Evolutionary conservation across 23 tunicate genomes (phyloP).

Genomic region (Oikopleura albicans): DNA sequence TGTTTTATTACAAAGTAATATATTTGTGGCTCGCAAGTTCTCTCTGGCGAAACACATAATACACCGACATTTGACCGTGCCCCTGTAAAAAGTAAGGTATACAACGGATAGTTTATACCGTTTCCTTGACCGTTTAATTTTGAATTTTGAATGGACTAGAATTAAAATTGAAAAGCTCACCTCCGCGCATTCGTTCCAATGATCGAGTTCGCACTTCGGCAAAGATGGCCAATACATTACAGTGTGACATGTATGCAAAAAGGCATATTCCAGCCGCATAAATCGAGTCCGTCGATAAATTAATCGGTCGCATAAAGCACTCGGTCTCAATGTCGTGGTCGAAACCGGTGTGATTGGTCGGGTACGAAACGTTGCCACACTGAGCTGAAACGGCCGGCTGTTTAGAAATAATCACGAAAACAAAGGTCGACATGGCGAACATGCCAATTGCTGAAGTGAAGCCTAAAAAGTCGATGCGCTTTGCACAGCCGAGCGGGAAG

Average conservation of each 20-base stretch:
- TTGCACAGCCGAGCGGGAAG: conserved; percentile 5
- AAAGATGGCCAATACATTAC: conserved; percentile 1
- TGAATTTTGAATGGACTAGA: too few species aligned
- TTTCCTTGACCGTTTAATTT: too few species aligned
- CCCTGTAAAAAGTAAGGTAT: too few species aligned
- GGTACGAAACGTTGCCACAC: background rate
- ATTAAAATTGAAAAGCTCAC: too few species aligned
- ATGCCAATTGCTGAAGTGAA: conserved; percentile 16
- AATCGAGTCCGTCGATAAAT: background rate
- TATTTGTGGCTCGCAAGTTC: too few species aligned
- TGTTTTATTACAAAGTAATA: too few species aligned
- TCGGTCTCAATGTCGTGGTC: background rate
- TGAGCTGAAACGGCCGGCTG: background rate
- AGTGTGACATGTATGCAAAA: conserved; percentile 9
- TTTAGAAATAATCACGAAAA: background rate
- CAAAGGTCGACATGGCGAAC: background rate
- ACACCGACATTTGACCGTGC: too few species aligned
- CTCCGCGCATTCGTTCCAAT: background rate
- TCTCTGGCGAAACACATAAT: too few species aligned
- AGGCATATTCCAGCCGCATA: background rate
- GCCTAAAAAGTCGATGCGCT: background rate
- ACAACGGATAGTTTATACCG: too few species aligned
- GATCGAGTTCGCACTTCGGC: background rate
- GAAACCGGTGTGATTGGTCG: background rate
- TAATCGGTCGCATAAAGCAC: background rate